phyloP scores from a whole-genome alignment of 1,140 invertebrate genomes.

The Drosophila oshimai region DNA sequence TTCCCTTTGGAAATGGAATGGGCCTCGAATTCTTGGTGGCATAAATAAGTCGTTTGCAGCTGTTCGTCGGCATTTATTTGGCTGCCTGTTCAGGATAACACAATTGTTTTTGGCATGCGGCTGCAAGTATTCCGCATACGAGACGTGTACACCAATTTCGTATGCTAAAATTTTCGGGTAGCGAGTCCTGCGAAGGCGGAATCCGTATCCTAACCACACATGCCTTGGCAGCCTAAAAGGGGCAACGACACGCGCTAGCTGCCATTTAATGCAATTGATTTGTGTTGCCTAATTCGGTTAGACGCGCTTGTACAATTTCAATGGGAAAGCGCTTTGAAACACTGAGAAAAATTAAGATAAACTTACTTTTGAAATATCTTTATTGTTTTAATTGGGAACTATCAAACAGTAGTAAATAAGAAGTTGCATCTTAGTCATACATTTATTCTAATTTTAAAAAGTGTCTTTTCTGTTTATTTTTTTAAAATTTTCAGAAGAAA shows the following conservation, averaged over 20 bases:
- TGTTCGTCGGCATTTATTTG: constrained; percentile 65
- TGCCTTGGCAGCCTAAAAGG: constrained; percentile 4
- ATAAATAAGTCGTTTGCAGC: constrained; percentile 78
- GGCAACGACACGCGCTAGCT: constrained; percentile 56
- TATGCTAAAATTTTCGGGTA: constrained; percentile 17
- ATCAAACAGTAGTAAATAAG: no score
- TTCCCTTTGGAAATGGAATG: neutral
- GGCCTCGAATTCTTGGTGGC: constrained; percentile 25
- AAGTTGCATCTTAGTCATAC: neutral
- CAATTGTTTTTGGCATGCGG: constrained; percentile 54
- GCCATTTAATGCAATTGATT: constrained; percentile 75
- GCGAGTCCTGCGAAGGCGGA: neutral
- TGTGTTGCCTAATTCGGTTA: constrained; percentile 69
- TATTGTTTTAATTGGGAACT: no score
- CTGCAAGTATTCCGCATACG: constrained; percentile 24
- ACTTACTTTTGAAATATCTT: no score
- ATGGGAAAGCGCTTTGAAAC: neutral
- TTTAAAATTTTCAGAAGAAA: no score
- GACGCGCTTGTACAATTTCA: constrained; percentile 48
- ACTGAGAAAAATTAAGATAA: neutral
- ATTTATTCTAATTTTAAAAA: neutral
- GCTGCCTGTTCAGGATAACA: constrained; percentile 42
- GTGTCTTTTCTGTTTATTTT: no score
- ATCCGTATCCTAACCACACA: constrained; percentile 16
- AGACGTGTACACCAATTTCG: constrained; percentile 42